phyloP scores from a whole-genome alignment of 2,797 vertebrate species.

The Aeoliscus strigatus region DNA sequence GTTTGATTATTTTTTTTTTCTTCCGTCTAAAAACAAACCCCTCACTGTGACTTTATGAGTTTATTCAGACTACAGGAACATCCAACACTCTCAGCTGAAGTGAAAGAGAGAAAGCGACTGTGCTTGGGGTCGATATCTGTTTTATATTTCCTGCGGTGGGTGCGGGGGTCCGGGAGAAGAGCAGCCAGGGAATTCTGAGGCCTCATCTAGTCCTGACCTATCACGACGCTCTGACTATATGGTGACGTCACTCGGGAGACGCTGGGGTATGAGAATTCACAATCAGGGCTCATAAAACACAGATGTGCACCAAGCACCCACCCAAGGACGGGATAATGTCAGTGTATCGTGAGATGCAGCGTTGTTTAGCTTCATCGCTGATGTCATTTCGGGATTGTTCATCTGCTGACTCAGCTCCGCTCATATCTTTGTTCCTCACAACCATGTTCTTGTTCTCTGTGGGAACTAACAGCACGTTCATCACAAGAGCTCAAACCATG shows the following conservation, averaged over 20 bases:
- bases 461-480: neutral
- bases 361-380: too few relatives aligned
- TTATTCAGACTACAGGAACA: too few relatives aligned
- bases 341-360: conserved; percentile 4
- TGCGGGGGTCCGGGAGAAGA: conserved; percentile 31
- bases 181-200: conserved; percentile 44
- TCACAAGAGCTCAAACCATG: too few relatives aligned
- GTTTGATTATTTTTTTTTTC: too few relatives aligned
- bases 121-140: conserved; percentile 58
- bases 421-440: too few relatives aligned
- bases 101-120: too few relatives aligned
- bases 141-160: conserved; percentile 60
- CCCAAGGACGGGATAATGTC: conserved; percentile 21
- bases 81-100: too few relatives aligned
- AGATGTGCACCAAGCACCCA: conserved; percentile 29
- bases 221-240: conserved; percentile 31
- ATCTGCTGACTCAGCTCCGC: neutral
- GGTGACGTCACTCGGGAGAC: conserved; percentile 52
- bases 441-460: neutral
- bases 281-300: conserved; percentile 48
- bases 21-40: too few relatives aligned
- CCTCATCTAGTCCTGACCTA: conserved; percentile 46
- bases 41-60: too few relatives aligned
- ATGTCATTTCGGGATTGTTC: too few relatives aligned
- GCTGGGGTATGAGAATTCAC: conserved; percentile 44